Evolutionary conservation across 2,888 invertebrate genomes (phyloP), one percentile per base, ranked within the genome.

Genomic region (Ferdinandea cuprea): DNA sequence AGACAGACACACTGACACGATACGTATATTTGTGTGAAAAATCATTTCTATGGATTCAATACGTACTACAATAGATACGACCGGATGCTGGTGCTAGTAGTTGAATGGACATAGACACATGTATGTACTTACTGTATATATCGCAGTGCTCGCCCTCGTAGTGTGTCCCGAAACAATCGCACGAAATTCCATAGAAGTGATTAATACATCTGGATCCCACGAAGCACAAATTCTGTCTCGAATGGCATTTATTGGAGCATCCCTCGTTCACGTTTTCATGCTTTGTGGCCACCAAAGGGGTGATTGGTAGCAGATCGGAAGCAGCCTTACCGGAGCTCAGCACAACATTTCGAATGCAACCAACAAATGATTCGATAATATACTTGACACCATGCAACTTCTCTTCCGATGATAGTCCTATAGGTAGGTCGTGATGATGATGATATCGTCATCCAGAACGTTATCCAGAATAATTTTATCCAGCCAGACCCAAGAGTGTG

Each of bases 111-210:
- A 8, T 32, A 21, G 17, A 32, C 9, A 28, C 17, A 48, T 48
- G n/a, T 28, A 59, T n/a, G 84, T 88, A 91, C 91, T 93, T 92
- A 98, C 98, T 97, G 89, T 96, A 96, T 87, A 96, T 95, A 91
- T 97, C 96, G 91, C 98, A 98, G 86, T 95, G 94, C 87, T 96
- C 96, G 86, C 98, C 98, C 91, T 98, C 98, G 90, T 97, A 97
- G 87, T 94, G 93, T 1, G 97, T 97, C 19, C 97, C 97, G 88
- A 97, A 98, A 90, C 98, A 98, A 89, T 98, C 97, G 89, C 98
- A 98, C 15, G 96, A 95, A 78, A 96, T 93, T 73, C 95, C 94
- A 87, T 96, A 96, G 90, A 98, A 98, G 89, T 97, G 96, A 91
- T 98, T 98, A 80, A 98, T 95, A 90, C 98, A 98, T 81, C 94